These are phyloP conservation scores for Eristalinus sepulchralis DNA, from an alignment of 2,888 invertebrate genomes.

Conservation along the genomic window DNA sequence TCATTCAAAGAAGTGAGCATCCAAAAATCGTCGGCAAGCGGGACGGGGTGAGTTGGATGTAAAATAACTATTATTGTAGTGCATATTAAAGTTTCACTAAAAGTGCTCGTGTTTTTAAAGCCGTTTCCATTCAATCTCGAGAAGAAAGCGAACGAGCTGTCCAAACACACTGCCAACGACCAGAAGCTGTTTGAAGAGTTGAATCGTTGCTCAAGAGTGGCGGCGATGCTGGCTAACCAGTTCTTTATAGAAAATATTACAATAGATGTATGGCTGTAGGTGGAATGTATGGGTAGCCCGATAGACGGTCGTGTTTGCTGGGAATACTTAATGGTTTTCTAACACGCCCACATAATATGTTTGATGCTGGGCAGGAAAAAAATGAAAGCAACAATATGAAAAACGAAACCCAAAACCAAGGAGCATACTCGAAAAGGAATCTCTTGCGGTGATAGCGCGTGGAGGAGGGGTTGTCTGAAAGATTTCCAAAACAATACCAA, in stretches of 20 bases:
- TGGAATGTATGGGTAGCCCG: background rate
- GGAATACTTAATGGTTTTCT: slow-evolving; percentile 38
- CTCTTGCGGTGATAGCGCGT: background rate
- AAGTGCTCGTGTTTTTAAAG: background rate
- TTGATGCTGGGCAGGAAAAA: background rate
- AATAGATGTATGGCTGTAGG: slow-evolving; percentile 1
- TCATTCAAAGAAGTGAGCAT: background rate
- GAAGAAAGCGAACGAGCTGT: background rate
- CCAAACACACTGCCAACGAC: background rate
- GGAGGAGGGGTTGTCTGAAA: slow-evolving; percentile 1
- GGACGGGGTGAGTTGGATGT: background rate
- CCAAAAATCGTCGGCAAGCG: background rate
- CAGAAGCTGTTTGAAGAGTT: slow-evolving; percentile 14
- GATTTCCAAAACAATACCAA: slow-evolving; percentile 15
- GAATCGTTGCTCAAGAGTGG: background rate
- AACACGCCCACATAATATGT: slow-evolving; percentile 32
- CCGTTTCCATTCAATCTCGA: background rate
- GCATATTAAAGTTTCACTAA: background rate
- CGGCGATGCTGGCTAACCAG: slow-evolving; percentile 8
- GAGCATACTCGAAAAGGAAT: background rate
- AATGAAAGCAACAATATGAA: background rate
- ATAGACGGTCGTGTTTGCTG: slow-evolving; percentile 10
- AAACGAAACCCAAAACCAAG: background rate
- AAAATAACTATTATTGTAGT: background rate
- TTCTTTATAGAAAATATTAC: slow-evolving; percentile 36